Evolutionary conservation across 2,888 invertebrate genomes (phyloP).

Genomic region (Plagiodera versicolora): DNA sequence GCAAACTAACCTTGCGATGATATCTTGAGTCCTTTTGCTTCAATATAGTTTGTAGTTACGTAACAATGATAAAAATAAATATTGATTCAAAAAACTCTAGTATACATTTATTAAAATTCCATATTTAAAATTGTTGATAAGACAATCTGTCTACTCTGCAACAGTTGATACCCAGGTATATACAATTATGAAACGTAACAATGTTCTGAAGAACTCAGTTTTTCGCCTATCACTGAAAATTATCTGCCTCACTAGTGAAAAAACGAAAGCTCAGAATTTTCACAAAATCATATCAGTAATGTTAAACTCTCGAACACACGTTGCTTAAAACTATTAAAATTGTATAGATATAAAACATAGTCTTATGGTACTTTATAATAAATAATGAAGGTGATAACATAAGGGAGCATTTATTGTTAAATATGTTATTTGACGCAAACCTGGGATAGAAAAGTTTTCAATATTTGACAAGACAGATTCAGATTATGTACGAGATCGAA

Average conservation of each 20-base stretch:
- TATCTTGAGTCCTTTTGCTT: too few species aligned
- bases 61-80: conserved; percentile 9
- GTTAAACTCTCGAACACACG: conserved; percentile 45
- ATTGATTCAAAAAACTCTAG: conserved; percentile 1
- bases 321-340: conserved; percentile 39
- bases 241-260: conserved; percentile 45
- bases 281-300: conserved; percentile 25
- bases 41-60: too few species aligned
- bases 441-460: not conserved
- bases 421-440: conserved; percentile 17
- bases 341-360: conserved; percentile 42
- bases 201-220: conserved; percentile 33
- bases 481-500: too few species aligned
- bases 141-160: conserved; percentile 4
- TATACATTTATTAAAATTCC: conserved; percentile 2
- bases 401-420: conserved; percentile 24
- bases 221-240: conserved; percentile 34
- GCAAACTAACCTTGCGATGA: too few species aligned
- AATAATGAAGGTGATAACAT: conserved; percentile 34
- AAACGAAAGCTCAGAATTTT: conserved; percentile 29
- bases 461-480: not conserved
- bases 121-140: conserved; percentile 9
- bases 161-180: conserved; percentile 25
- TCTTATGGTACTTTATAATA: conserved; percentile 48
- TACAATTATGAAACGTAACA: conserved; percentile 41